Conservation (phyloP, 2,888 invertebrate species). For the Torymus tubicola region DNA sequence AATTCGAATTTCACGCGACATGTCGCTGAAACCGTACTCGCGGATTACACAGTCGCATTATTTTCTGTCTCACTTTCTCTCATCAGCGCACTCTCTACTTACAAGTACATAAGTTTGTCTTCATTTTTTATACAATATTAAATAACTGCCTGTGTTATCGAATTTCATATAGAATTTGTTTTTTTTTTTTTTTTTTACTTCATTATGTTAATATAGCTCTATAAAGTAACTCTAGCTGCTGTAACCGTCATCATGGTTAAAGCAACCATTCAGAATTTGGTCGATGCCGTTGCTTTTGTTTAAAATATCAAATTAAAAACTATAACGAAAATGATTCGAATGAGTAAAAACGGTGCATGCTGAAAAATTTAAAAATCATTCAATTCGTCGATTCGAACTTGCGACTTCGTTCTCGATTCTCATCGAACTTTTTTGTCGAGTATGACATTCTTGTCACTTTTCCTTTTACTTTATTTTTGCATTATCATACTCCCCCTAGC, state of each 20-base stretch:
- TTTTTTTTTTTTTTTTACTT: slow-evolving; percentile 25
- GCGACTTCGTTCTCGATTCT: slow-evolving; percentile 25
- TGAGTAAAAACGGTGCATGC: slow-evolving; percentile 18
- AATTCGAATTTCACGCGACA: slow-evolving; percentile 66
- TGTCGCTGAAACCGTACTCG: slow-evolving; percentile 59
- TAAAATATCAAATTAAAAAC: slow-evolving; percentile 26
- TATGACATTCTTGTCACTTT: slow-evolving; percentile 35
- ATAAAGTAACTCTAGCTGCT: slow-evolving; percentile 37
- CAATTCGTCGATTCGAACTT: slow-evolving; percentile 25
- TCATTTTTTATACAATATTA: slow-evolving; percentile 69
- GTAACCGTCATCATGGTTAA: slow-evolving; percentile 1
- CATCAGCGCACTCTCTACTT: slow-evolving; percentile 61
- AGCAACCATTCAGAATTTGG: slow-evolving; percentile 43
- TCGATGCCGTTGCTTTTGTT: slow-evolving; percentile 31
- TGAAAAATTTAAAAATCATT: slow-evolving; percentile 22
- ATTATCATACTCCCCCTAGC: slow-evolving; percentile 20
- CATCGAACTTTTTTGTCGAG: slow-evolving; percentile 38
- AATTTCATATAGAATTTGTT: slow-evolving; percentile 42
- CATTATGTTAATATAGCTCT: slow-evolving; percentile 35
- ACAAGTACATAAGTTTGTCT: slow-evolving; percentile 62
- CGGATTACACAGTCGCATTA: slow-evolving; percentile 50
- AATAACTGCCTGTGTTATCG: slow-evolving; percentile 60
- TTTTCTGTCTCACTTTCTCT: slow-evolving; percentile 52
- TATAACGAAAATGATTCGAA: slow-evolving; percentile 29
- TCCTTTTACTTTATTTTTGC: slow-evolving; percentile 3